Evolutionary conservation across 2,888 invertebrate genomes (phyloP).

Genomic region (Heliconius ethilla): DNA sequence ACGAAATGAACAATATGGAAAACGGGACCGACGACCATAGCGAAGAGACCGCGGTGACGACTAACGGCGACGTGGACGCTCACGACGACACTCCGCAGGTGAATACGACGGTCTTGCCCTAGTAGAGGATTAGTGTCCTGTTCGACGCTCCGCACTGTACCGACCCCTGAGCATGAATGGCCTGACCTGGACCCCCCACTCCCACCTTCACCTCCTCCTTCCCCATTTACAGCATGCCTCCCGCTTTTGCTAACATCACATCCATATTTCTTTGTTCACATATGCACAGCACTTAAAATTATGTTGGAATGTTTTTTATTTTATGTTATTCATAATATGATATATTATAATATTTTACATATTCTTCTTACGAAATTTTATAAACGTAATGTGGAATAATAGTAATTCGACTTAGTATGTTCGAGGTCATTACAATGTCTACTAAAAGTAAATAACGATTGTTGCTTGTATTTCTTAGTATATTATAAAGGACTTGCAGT

Average conservation of each 20-base stretch:
- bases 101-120: conserved; percentile 73
- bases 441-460: neutral
- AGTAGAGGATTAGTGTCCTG: conserved; percentile 73
- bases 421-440: neutral
- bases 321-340: neutral
- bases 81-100: conserved; percentile 63
- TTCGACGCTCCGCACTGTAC: conserved; percentile 52
- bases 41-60: conserved; percentile 5
- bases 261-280: conserved; percentile 24
- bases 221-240: conserved; percentile 47
- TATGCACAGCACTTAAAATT: conserved; percentile 8
- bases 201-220: conserved; percentile 51
- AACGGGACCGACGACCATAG: conserved; percentile 22
- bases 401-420: neutral
- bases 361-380: neutral
- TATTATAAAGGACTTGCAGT: neutral
- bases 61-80: conserved; percentile 28
- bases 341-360: neutral
- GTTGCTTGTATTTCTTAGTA: conserved; percentile 1
- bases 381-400: neutral
- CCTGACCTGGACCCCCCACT: conserved; percentile 53
- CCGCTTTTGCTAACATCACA: conserved; percentile 63
- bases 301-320: neutral
- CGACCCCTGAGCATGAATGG: too few species aligned
- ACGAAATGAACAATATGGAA: conserved; percentile 3